Evolutionary conservation across 30 jellyfish, hydroid and myxozoan genomes (phyloP).

Genomic region (Calvadosia cruxmelitensis): DNA sequence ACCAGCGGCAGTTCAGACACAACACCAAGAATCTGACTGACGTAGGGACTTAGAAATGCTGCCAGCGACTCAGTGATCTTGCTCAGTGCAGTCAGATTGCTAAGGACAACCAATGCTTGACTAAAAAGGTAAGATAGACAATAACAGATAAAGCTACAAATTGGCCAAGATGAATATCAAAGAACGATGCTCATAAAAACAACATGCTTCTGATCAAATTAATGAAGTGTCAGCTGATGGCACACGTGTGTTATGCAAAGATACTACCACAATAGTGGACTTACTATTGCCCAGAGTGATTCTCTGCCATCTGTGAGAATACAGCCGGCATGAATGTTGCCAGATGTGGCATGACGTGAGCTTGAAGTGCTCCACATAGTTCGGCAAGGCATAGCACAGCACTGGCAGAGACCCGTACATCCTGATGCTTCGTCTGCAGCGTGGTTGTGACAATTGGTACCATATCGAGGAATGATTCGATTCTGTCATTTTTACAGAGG

Average conservation of each 20-base stretch:
- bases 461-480: constrained; percentile 9
- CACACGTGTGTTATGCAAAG: too few species aligned
- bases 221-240: too few species aligned
- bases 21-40: constrained; percentile 20
- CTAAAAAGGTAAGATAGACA: not conserved
- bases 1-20: constrained; percentile 6
- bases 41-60: constrained; percentile 73
- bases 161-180: constrained; percentile 1
- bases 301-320: constrained; percentile 16
- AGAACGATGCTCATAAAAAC: not conserved
- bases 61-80: constrained; percentile 43
- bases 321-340: constrained; percentile 55
- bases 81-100: constrained; percentile 43
- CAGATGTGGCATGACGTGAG: constrained; percentile 38
- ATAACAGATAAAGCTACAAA: not conserved
- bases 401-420: constrained; percentile 36
- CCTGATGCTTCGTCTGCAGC: not conserved
- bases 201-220: not conserved
- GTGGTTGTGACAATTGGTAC: constrained; percentile 16
- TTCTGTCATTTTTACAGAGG: constrained; percentile 12
- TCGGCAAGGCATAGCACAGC: constrained; percentile 73
- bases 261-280: too few species aligned
- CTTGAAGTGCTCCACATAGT: constrained; percentile 19
- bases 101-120: constrained; percentile 1
- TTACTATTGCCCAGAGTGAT: too few species aligned